A percentile compares a stretch with the other conserved stretches of the same genome.
These are phyloP conservation scores for Drosophila jambulina DNA, from an alignment of 1,140 invertebrate genomes.

Conservation along the genomic window DNA sequence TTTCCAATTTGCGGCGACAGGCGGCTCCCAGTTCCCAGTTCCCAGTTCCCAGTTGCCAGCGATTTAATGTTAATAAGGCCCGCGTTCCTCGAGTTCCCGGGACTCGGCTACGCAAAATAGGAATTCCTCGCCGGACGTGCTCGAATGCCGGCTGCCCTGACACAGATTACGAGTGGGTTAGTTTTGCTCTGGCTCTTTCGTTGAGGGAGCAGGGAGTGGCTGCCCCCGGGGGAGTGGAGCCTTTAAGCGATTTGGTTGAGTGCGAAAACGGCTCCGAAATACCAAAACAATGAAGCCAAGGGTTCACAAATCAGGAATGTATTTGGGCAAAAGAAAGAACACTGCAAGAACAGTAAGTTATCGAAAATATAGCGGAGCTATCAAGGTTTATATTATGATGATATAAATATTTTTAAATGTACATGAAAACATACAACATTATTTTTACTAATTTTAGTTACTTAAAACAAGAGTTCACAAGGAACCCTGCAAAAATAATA, in stretches of 20 bases:
- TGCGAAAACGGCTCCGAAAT: slow-evolving; percentile 12
- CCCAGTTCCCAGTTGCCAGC: slow-evolving; percentile 23
- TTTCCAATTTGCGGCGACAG: slow-evolving; percentile 74
- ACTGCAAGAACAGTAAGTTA: not conserved
- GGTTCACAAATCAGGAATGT: slow-evolving; percentile 26
- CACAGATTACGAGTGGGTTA: slow-evolving; percentile 67
- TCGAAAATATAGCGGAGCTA: not conserved
- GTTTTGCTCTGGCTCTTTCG: not conserved
- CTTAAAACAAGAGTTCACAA: too few species aligned
- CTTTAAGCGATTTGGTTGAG: slow-evolving; percentile 5
- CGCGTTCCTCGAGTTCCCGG: slow-evolving; percentile 47
- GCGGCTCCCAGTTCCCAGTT: slow-evolving; percentile 10
- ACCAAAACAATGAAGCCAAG: slow-evolving; percentile 10
- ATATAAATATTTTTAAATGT: too few species aligned
- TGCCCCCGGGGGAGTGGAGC: not conserved
- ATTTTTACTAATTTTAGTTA: too few species aligned
- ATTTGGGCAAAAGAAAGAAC: not conserved
- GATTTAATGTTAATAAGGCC: slow-evolving; percentile 81
- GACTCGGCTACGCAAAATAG: slow-evolving; percentile 63
- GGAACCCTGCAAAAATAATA: too few species aligned
- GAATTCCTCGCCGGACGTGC: slow-evolving; percentile 71
- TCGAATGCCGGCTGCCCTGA: slow-evolving; percentile 57
- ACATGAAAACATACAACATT: too few species aligned
- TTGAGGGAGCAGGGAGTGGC: not conserved
- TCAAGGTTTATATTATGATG: not conserved